These are phyloP conservation scores for Chrysogorgia sp. DNA, from an alignment of 92 coral and sea anemone genomes.

Conservation along the genomic window DNA sequence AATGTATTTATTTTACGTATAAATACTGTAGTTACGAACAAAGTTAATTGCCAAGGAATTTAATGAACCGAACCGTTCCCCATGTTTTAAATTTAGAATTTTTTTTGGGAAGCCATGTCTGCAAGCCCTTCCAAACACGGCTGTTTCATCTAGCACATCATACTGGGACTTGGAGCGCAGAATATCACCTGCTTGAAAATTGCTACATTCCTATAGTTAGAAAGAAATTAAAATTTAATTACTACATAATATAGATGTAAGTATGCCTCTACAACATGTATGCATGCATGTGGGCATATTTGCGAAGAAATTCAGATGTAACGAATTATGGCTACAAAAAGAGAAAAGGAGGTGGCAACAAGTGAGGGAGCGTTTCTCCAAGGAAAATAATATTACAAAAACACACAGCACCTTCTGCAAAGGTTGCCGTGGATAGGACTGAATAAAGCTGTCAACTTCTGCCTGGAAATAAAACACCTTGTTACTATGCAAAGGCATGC, in stretches of 20 bases:
- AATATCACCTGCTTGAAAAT: not conserved
- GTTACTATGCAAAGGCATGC: constrained; percentile 14
- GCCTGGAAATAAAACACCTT: not conserved
- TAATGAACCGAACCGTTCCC: constrained; percentile 6
- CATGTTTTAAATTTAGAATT: constrained; percentile 4
- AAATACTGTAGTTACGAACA: too few relatives aligned
- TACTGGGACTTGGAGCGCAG: not conserved
- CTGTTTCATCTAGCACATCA: not conserved
- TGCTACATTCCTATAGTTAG: not conserved
- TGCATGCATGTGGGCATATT: not conserved
- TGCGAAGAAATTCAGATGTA: not conserved
- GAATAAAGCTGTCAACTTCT: constrained; percentile 21
- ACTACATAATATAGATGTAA: too few relatives aligned
- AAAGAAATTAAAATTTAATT: too few relatives aligned
- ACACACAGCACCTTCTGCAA: too few relatives aligned
- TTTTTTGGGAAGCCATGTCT: constrained; percentile 7
- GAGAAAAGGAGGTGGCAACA: not conserved
- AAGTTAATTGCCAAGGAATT: too few relatives aligned
- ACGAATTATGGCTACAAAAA: not conserved
- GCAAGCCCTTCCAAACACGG: not conserved
- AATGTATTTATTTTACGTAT: too few relatives aligned
- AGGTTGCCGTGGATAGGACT: constrained; percentile 1
- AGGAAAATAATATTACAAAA: too few relatives aligned
- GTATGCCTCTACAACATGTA: not conserved
- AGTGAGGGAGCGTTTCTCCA: too few relatives aligned